Conservation (phyloP, 1,140 invertebrate genomes). For the Stenopsyche tienmushanensis region DNA sequence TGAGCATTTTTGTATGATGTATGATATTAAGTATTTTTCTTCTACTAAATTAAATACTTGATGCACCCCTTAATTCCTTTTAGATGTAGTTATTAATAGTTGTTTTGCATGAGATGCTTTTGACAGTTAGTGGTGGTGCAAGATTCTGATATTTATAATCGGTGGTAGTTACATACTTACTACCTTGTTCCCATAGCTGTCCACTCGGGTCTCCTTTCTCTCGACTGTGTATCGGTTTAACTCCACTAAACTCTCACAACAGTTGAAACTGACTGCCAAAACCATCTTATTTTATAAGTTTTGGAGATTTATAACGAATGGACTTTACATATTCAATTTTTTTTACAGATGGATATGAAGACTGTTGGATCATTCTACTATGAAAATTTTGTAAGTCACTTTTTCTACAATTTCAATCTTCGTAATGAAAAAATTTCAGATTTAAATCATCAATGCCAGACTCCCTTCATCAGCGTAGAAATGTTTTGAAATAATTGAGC, state of each 20-base stretch:
- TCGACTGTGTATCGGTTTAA: background rate
- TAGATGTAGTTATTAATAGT: conserved; percentile 12
- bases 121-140: conserved; percentile 29
- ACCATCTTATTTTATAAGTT: conserved; percentile 17
- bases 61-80: conserved; percentile 10
- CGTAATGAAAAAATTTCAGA: too few relatives aligned
- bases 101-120: conserved; percentile 35
- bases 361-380: conserved; percentile 91
- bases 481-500: too few relatives aligned
- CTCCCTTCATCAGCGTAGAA: too few relatives aligned
- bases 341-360: conserved; percentile 88
- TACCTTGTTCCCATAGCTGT: background rate
- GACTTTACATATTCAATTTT: conserved; percentile 42
- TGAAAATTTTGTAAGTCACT: conserved; percentile 87
- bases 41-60: too few relatives aligned
- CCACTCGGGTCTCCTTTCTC: background rate
- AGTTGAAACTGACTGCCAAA: conserved; percentile 25
- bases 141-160: too few relatives aligned
- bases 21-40: background rate
- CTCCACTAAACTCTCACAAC: background rate
- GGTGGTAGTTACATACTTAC: conserved; percentile 21
- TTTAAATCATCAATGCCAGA: too few relatives aligned
- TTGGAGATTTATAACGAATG: conserved; percentile 1
- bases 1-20: background rate
- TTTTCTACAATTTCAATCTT: too few relatives aligned